These are phyloP conservation scores for Cheilosia impressa DNA, from an alignment of 2,888 invertebrate genomes.

Conservation along the genomic window DNA sequence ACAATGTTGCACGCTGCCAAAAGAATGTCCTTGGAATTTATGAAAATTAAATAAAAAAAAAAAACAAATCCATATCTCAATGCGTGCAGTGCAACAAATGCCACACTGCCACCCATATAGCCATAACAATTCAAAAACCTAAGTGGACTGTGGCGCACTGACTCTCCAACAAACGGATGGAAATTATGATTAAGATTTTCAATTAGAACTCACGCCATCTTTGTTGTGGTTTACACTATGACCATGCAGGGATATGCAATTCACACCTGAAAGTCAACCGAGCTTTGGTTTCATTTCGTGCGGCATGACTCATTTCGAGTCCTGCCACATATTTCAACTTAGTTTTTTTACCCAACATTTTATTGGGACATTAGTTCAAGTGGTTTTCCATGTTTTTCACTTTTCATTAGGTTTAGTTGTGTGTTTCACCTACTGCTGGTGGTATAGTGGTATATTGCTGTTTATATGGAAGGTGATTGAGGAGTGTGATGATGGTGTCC, in stretches of 20 bases:
- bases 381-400: slow-evolving; percentile 74
- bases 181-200: slow-evolving; percentile 74
- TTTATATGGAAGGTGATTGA: slow-evolving; percentile 1
- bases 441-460: neutral
- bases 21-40: slow-evolving; percentile 42
- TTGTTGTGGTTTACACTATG: slow-evolving; percentile 23
- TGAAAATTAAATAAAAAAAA: neutral
- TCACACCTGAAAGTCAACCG: slow-evolving; percentile 67
- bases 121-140: slow-evolving; percentile 31
- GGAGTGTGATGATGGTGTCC: slow-evolving; percentile 43
- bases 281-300: slow-evolving; percentile 35
- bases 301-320: slow-evolving; percentile 61
- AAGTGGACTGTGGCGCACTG: slow-evolving; percentile 38
- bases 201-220: slow-evolving; percentile 73
- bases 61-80: slow-evolving; percentile 25
- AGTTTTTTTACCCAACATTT: slow-evolving; percentile 40
- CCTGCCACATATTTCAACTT: slow-evolving; percentile 32
- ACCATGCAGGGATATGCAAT: slow-evolving; percentile 59
- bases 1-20: slow-evolving; percentile 6
- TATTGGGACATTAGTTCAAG: slow-evolving; percentile 75
- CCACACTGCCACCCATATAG: slow-evolving; percentile 1
- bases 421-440: slow-evolving; percentile 37
- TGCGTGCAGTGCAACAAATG: slow-evolving; percentile 68
- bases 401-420: slow-evolving; percentile 60
- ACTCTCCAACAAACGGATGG: slow-evolving; percentile 36